Evolutionary conservation across 1,140 invertebrate genomes (phyloP).

Genomic region (Leptoteleia sp.): DNA sequence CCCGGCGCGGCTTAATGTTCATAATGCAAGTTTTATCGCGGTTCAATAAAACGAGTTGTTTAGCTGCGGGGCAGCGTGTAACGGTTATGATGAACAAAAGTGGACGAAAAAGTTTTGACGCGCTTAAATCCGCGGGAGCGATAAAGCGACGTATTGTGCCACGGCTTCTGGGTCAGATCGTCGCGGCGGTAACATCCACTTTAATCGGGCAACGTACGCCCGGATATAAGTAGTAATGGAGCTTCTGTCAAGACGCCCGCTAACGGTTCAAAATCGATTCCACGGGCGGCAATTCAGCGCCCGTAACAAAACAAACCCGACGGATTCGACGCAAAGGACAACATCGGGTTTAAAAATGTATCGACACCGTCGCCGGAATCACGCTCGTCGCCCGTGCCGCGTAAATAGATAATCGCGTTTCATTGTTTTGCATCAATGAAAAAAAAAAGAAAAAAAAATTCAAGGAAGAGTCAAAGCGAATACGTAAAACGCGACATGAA

Average conservation of each 20-base stretch:
- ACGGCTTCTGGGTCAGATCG: no score
- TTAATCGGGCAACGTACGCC: conserved; percentile 38
- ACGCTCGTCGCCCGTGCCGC: conserved; percentile 34
- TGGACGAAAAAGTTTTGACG: conserved; percentile 12
- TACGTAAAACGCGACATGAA: conserved; percentile 50
- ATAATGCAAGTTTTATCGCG: conserved; percentile 7
- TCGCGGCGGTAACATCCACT: conserved; percentile 38
- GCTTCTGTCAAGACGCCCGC: conserved; percentile 28
- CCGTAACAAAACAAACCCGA: conserved; percentile 20
- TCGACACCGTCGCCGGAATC: conserved; percentile 37
- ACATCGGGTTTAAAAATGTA: conserved; percentile 49
- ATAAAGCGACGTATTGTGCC: conserved; percentile 8
- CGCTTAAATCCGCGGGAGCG: conserved; percentile 11
- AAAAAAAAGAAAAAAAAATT: no score
- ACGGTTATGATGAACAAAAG: no score
- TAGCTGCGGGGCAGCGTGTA: not conserved
- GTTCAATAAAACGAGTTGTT: conserved; percentile 21
- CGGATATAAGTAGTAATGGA: conserved; percentile 34
- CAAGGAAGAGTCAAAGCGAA: conserved; percentile 56
- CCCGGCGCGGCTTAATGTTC: not conserved
- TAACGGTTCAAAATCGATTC: conserved; percentile 40
- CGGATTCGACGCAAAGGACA: conserved; percentile 28
- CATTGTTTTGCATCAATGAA: conserved; percentile 62
- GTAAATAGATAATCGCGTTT: conserved; percentile 61
- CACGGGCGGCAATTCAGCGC: not conserved